Evolutionary conservation across 2,888 invertebrate genomes (phyloP).

Genomic region (Acleris sparsana): DNA sequence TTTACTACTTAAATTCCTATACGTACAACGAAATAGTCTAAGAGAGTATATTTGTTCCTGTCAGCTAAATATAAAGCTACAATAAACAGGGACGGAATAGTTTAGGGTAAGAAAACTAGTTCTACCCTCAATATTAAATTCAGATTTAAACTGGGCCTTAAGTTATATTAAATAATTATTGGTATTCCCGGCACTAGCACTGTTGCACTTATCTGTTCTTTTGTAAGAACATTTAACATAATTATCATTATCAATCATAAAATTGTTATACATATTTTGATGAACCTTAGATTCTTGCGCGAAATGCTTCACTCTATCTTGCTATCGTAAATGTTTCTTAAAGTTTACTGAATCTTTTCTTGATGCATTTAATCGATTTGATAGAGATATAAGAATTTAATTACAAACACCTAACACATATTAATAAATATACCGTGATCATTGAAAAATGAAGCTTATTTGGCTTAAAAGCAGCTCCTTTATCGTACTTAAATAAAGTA

Average conservation of each 20-base stretch:
- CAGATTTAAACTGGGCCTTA: slow-evolving; percentile 11
- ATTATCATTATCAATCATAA: no score
- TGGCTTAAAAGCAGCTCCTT: no score
- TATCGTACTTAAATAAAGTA: no score
- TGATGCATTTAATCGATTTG: no score
- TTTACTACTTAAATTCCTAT: slow-evolving; percentile 25
- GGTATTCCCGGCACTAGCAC: slow-evolving; percentile 8
- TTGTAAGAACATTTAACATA: neutral
- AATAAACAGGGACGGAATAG: slow-evolving; percentile 23
- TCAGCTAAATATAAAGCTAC: slow-evolving; percentile 16
- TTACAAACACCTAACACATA: no score
- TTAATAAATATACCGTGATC: no score
- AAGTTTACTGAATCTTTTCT: no score
- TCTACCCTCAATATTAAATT: slow-evolving; percentile 17
- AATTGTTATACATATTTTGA: no score
- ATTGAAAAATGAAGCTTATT: no score
- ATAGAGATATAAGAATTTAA: no score
- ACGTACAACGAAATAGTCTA: slow-evolving; percentile 14
- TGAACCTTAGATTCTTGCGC: neutral
- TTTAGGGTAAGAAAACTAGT: slow-evolving; percentile 8
- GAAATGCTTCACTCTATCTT: neutral
- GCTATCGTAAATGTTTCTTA: neutral
- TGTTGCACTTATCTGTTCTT: neutral
- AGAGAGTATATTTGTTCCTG: slow-evolving; percentile 33
- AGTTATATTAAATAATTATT: slow-evolving; percentile 5